Evolutionary conservation across 2,797 vertebrate species (phyloP).

Genomic region (Eulemur albifrons): DNA sequence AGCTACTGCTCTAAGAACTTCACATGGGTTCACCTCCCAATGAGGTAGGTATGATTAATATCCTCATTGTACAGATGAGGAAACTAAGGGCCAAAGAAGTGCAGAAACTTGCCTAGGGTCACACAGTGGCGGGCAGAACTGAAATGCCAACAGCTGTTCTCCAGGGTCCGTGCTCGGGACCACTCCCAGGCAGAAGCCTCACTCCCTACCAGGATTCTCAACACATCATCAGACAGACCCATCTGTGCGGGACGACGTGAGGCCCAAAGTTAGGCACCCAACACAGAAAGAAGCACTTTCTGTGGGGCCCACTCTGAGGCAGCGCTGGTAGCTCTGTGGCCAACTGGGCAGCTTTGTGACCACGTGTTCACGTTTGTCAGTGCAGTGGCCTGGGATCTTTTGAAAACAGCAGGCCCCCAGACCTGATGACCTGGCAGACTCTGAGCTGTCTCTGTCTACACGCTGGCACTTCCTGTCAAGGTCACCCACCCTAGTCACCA

Average conservation of each 20-base stretch:
- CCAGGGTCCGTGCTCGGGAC: background rate
- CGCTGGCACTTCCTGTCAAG: background rate
- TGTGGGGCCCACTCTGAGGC: too few species aligned
- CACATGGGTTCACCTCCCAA: background rate
- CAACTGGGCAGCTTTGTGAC: background rate
- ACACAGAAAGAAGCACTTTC: background rate
- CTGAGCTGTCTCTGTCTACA: background rate
- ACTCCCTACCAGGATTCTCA: background rate
- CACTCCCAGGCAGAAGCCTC: background rate
- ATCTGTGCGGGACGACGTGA: background rate
- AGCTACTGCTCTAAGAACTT: background rate
- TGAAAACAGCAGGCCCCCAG: background rate
- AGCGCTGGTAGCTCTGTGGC: background rate
- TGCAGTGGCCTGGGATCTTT: background rate
- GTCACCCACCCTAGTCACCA: background rate
- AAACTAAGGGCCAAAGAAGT: background rate
- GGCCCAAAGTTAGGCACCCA: background rate
- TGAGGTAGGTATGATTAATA: background rate
- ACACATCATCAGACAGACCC: background rate
- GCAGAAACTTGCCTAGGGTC: background rate
- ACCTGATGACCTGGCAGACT: background rate
- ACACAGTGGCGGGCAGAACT: background rate
- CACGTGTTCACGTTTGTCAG: too few species aligned
- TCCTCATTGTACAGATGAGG: background rate
- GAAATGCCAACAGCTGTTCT: background rate